Conservation (phyloP, 2,888 invertebrate genomes). For the Agriopis leucophaearia region DNA sequence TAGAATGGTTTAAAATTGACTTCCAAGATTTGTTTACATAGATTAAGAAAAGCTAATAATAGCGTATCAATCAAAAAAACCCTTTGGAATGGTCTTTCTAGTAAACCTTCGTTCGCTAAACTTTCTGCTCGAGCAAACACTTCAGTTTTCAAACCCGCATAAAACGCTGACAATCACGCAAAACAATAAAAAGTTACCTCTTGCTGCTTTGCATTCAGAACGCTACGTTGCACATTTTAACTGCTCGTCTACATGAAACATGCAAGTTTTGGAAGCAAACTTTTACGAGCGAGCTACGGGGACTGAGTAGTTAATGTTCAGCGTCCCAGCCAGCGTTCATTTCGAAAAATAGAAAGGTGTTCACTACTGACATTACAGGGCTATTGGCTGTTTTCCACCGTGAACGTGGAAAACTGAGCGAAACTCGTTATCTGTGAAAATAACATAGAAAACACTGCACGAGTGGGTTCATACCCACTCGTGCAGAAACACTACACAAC, state of each 20-base stretch:
- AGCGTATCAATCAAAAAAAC: background rate
- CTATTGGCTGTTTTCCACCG: constrained; percentile 13
- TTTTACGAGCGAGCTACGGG: background rate
- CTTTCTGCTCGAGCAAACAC: background rate
- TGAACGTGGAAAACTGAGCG: constrained; percentile 6
- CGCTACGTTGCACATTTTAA: background rate
- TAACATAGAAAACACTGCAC: background rate
- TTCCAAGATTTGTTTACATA: too few relatives aligned
- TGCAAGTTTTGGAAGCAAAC: background rate
- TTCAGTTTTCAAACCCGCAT: too few relatives aligned
- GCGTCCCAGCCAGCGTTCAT: background rate
- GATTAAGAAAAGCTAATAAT: too few relatives aligned
- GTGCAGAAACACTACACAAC: too few relatives aligned
- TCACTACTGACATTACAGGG: constrained; percentile 20
- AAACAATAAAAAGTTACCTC: background rate
- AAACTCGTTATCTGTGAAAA: constrained; percentile 10
- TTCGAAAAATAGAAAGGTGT: constrained; percentile 23
- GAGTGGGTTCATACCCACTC: too few relatives aligned
- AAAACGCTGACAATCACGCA: too few relatives aligned
- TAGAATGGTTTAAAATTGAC: too few relatives aligned
- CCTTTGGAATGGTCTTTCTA: background rate
- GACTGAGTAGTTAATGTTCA: background rate
- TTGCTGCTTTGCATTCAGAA: background rate
- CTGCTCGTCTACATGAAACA: background rate
- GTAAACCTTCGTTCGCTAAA: background rate